Percentiles rank a stretch among this genome's conserved stretches.
Evolutionary conservation across 2,113 vertebrate genomes (phyloP).

Genomic region (Pseudolaguvia tuberculata): DNA sequence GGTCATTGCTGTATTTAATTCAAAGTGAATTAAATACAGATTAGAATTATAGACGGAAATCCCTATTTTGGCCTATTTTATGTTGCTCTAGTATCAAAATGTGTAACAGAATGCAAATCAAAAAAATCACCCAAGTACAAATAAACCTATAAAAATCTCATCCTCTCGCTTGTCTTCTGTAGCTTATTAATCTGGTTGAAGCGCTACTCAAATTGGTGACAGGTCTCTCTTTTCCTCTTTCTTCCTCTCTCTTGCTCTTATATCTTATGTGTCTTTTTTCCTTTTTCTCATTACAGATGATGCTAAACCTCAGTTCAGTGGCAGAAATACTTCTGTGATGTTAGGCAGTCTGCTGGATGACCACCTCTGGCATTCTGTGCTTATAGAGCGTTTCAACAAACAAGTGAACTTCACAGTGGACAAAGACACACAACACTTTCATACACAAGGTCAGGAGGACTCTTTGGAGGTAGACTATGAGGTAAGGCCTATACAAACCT

Average conservation of each 20-base stretch:
- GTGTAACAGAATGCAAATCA: no score
- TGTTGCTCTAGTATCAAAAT: no score
- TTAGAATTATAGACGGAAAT: no score
- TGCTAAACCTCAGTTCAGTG: conserved; percentile 70
- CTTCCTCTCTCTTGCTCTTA: neutral
- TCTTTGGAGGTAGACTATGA: conserved; percentile 83
- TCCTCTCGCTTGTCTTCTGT: neutral
- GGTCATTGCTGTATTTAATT: no score
- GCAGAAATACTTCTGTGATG: conserved; percentile 59
- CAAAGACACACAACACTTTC: conserved; percentile 76
- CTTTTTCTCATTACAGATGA: conserved; percentile 64
- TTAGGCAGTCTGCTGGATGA: conserved; percentile 82
- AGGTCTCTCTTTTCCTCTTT: neutral
- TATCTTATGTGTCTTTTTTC: neutral
- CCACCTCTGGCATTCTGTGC: conserved; percentile 82
- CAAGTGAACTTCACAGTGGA: conserved; percentile 84
- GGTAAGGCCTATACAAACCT: conserved; percentile 62
- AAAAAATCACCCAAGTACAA: neutral
- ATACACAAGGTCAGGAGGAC: conserved; percentile 73
- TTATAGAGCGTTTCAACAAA: conserved; percentile 81
- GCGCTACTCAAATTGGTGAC: neutral
- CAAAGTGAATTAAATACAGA: no score
- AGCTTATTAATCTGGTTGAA: neutral
- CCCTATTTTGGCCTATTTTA: no score
- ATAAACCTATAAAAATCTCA: neutral